Percentiles rank a stretch among this genome's conserved stretches.
Evolutionary conservation across 2,797 vertebrate species (phyloP).

Genomic region (Lophotriccus pileatus): DNA sequence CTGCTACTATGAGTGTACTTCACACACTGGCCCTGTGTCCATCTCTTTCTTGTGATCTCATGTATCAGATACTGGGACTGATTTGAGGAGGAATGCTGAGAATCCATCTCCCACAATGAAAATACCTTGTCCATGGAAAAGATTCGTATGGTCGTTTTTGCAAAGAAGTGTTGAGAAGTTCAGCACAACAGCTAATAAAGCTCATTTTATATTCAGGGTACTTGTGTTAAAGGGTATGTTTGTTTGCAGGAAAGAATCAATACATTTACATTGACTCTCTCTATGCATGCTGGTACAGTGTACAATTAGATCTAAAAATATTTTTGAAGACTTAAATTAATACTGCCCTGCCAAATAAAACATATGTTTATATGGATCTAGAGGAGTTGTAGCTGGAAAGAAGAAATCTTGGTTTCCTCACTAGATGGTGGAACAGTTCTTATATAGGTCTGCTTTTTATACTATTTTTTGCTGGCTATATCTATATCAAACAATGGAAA

Average conservation of each 20-base stretch:
- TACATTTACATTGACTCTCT: not conserved
- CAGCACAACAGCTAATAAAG: not conserved
- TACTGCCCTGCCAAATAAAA: not conserved
- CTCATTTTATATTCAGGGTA: not conserved
- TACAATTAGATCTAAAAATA: not conserved
- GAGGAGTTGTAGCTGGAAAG: not conserved
- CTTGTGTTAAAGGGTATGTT: not conserved
- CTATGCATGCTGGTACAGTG: not conserved
- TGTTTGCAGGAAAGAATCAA: not conserved
- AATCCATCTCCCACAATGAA: not conserved
- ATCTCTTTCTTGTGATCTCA: not conserved
- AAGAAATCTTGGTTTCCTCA: not conserved
- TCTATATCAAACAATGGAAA: not conserved
- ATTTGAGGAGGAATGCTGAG: not conserved
- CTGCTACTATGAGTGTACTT: accelerated
- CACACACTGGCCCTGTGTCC: not conserved
- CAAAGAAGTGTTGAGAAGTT: not conserved
- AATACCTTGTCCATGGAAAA: not conserved
- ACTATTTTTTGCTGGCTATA: not conserved
- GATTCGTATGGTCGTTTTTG: not conserved
- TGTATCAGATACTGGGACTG: not conserved
- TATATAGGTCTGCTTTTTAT: not conserved
- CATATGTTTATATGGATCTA: not conserved
- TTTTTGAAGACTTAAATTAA: not conserved
- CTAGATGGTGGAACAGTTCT: not conserved